phyloP scores from a whole-genome alignment of 2,888 invertebrate genomes.

The Drosophila suboccidentalis region DNA sequence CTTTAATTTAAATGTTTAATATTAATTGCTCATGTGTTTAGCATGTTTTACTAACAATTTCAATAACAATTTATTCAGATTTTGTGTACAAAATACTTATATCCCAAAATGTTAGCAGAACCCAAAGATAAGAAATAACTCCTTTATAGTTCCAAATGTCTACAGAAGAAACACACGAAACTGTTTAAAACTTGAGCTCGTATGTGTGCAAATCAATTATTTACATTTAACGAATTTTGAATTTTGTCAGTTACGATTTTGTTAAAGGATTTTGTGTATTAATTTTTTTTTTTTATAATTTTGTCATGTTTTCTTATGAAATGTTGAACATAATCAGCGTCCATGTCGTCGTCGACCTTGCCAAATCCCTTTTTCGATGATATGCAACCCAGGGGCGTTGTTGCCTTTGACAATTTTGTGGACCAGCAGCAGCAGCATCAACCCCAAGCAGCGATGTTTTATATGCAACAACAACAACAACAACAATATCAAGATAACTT shows the following conservation, averaged over 20 bases:
- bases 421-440: conserved; percentile 45
- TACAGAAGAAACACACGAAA: conserved; percentile 10
- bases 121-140: conserved; percentile 22
- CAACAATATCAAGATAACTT: conserved; percentile 45
- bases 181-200: conserved; percentile 20
- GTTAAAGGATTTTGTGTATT: conserved; percentile 15
- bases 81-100: conserved; percentile 14
- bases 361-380: conserved; percentile 85
- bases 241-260: conserved; percentile 27
- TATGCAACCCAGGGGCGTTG: conserved; percentile 61
- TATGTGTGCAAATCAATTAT: conserved; percentile 52
- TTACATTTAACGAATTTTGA: conserved; percentile 17
- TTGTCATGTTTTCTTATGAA: conserved; percentile 42
- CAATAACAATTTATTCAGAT: conserved; percentile 9
- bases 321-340: conserved; percentile 50
- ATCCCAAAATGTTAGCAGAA: conserved; percentile 13
- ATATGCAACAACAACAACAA: conserved; percentile 50
- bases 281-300: conserved; percentile 39
- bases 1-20: conserved; percentile 12
- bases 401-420: conserved; percentile 51
- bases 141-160: conserved; percentile 8
- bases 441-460: conserved; percentile 44
- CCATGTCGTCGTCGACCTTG: conserved; percentile 61
- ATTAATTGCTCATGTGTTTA: conserved; percentile 37
- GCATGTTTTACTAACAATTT: conserved; percentile 54